Evolutionary conservation across 1,140 invertebrate genomes (phyloP), one percentile per base, ranked within the genome.

Genomic region (Zeugodacus cucurbitae): DNA sequence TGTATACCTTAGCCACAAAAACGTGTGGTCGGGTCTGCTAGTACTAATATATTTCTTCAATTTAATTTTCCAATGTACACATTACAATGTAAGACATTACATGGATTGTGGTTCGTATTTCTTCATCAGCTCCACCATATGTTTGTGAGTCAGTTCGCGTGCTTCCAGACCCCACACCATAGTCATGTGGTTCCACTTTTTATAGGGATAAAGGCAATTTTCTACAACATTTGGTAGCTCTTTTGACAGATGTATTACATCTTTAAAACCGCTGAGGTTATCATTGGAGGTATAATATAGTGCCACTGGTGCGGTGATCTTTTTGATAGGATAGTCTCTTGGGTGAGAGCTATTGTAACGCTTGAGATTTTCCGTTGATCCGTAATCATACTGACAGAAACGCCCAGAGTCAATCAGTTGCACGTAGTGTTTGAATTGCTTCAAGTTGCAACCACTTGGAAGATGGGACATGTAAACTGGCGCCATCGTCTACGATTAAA

Each of bases 251-350:
- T 93, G 94, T 87, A 94, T 93, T 0, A 96, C 94, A 91, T 96
- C 96, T 32, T 90, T 89, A 2, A 94, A 93, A 82, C 95, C 93
- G 3, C 94, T 94, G 0, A 98, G 91, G 89, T 95, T 96, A 91
- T 98, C 97, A 89, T 96, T 96, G 44, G 95, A 94, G 20, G 95
- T 95, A 89, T 96, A 97, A 91, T 96, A 96, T 6, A 98, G 90
- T 37, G 95, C 95, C 3, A 97, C 94, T 0, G 96, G 96, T 0
- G 95, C 93, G 0, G 93, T 95, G 2, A 97, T 93, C 37, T 94
- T 95, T 1, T 91, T 90, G 1, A 96, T 88, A 86, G 95, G 90
- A 90, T 97, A 97, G 0, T 92, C 89, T 1, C 95, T 95, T 20
- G 95, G 95, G 22, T 86, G 91, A 0, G 89, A 6, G 44, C 90